Conservation (phyloP, 1,140 invertebrate species). For the Cyclina sinensis region DNA sequence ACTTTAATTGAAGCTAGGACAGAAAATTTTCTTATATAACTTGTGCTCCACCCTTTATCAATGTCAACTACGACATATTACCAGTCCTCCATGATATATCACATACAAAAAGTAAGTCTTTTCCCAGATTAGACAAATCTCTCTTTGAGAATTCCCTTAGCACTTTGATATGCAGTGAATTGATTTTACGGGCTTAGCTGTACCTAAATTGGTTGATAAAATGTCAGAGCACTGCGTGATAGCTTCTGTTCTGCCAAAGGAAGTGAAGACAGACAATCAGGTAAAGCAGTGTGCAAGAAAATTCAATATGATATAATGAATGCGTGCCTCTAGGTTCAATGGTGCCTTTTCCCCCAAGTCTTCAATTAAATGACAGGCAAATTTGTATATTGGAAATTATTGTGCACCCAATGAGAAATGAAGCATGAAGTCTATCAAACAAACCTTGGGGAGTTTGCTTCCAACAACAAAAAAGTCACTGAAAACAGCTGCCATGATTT, state of each 20-base stretch:
- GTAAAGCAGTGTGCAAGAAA: background rate
- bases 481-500: no score
- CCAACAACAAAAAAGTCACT: no score
- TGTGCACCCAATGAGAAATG: no score
- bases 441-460: no score
- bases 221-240: slow-evolving; percentile 11
- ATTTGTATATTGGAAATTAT: no score
- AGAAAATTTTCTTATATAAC: no score
- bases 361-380: no score
- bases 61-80: no score
- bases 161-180: background rate
- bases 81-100: background rate
- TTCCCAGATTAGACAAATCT: background rate
- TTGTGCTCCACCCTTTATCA: no score
- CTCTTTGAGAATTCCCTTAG: slow-evolving; percentile 1
- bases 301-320: background rate
- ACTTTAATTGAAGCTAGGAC: no score
- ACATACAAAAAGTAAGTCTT: background rate
- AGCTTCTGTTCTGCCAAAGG: background rate
- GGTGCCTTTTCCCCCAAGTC: no score
- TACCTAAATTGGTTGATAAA: slow-evolving; percentile 13
- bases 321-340: background rate
- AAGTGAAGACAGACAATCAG: background rate
- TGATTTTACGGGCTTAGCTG: slow-evolving; percentile 17
- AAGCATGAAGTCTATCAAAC: no score